A percentile compares a stretch with the other conserved stretches of the same genome.
phyloP scores from a whole-genome alignment of 2,113 vertebrate species.

The rat (Rattus norvegicus) region DNA sequence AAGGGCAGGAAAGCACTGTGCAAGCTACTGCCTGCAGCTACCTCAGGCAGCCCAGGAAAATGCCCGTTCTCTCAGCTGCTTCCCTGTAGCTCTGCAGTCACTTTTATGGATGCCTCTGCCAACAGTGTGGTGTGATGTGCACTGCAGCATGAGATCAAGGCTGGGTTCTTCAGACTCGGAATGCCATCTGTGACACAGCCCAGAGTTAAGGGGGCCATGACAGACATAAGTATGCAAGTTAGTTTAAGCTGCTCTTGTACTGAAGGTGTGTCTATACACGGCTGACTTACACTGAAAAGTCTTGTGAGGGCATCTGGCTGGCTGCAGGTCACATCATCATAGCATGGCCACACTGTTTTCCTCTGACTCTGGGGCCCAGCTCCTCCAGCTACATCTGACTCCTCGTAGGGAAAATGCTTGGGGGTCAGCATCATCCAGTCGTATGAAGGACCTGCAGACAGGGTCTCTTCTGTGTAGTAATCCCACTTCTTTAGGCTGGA shows the following conservation, averaged over 20 bases:
- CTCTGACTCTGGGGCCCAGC: constrained; percentile 89
- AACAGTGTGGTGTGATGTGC: background rate
- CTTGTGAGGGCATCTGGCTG: constrained; percentile 96
- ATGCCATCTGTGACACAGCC: background rate
- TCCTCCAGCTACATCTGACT: constrained; percentile 82
- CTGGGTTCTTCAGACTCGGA: background rate
- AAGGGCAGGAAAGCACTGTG: constrained; percentile 55
- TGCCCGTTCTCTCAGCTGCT: background rate
- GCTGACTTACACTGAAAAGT: constrained; percentile 91
- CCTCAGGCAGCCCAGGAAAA: background rate
- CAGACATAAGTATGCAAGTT: background rate
- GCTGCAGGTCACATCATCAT: constrained; percentile 91
- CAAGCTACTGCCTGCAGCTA: constrained; percentile 4
- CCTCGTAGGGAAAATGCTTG: constrained; percentile 86
- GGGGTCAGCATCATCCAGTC: constrained; percentile 92
- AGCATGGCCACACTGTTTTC: constrained; percentile 97
- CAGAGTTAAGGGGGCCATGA: background rate
- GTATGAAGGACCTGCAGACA: constrained; percentile 94
- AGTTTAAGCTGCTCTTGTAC: background rate
- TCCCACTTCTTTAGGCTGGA: constrained; percentile 97
- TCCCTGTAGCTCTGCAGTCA: background rate
- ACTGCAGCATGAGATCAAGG: background rate
- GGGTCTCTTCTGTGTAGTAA: constrained; percentile 95
- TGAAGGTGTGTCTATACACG: accelerated
- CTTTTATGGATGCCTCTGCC: background rate